Evolutionary conservation across 2,113 vertebrate genomes (phyloP), one percentile per base, ranked within the genome.

Genomic region (Orthonyx spaldingii): DNA sequence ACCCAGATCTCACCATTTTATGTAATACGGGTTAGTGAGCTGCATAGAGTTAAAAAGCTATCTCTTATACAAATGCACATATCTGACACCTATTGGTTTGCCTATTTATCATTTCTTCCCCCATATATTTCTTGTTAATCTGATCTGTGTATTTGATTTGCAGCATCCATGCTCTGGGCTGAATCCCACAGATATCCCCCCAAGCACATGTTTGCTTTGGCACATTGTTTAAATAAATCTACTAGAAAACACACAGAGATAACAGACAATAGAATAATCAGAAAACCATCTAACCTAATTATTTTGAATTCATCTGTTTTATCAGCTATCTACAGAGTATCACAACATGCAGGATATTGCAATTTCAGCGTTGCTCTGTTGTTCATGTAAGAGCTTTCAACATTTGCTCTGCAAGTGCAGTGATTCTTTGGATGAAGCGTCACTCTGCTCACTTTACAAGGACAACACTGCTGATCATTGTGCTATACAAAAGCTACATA

Each of bases 141-240:
- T 47, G 23, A 65, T 16, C 33, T 35, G 11, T 6, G 3, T 13
- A 41, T 71, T 65, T 0, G 1, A 77, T 53, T 32, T 68, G 19
- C 39, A 94, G 61, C 57, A 93, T 30, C 39, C n/a, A 24, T 46
- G 39, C 80, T 44, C 60, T 28, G 19, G 23, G 37, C 32, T 68
- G 69, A 61, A 91, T 46, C 74, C 27, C 74, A 44, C 47, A 49
- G 65, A 87, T 32, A 84, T 13, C 21, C 64, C 64, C 74, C 53
- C 49, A 84, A 53, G 46, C 81, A 89, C 3, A 1, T 82, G 77
- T 64, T 32, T 89, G 44, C 53, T 88, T 69, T 76, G 71, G 76
- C 64, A 88, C 60, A 49, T n/a, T 82, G 84, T 83, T 87, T 90
- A 84, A 86, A 90, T 41, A 86, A 80, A 96, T 42, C 71, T 50